A percentile compares a stretch with the other conserved stretches of the same genome.
Evolutionary conservation across 2,113 vertebrate genomes (phyloP).

Genomic region (Beaufortia kweichowensis): DNA sequence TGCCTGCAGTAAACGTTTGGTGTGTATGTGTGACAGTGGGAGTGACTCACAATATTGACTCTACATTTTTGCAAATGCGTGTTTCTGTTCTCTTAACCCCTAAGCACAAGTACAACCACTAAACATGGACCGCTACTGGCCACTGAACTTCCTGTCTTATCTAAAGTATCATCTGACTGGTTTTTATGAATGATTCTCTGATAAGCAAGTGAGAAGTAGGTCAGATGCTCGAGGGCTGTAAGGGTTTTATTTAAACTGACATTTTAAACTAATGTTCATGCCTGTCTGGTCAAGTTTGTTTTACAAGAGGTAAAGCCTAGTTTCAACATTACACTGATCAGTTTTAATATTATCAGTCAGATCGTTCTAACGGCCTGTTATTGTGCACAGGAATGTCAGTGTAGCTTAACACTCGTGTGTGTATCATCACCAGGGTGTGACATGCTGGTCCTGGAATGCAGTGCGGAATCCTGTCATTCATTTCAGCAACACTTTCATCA

Average conservation of each 20-base stretch:
- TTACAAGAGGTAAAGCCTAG: too few relatives aligned
- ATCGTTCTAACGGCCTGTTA: too few relatives aligned
- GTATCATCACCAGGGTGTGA: conserved; percentile 42
- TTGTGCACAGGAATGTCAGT: neutral
- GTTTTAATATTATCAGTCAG: neutral
- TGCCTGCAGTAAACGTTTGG: conserved; percentile 6
- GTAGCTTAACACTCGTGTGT: conserved; percentile 41
- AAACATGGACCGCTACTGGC: neutral
- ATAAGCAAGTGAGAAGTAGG: neutral
- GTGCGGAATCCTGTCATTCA: conserved; percentile 24
- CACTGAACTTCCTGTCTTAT: neutral
- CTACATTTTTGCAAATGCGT: neutral
- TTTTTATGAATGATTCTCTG: neutral
- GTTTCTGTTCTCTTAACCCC: neutral
- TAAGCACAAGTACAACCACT: neutral
- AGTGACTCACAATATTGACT: neutral
- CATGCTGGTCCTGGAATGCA: conserved; percentile 30
- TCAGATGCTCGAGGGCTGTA: neutral
- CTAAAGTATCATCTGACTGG: neutral
- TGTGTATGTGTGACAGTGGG: neutral
- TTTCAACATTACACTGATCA: too few relatives aligned
- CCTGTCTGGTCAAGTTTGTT: neutral
- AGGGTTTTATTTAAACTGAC: neutral
- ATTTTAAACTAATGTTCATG: neutral
- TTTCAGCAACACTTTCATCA: conserved; percentile 30